Conservation (phyloP, 2,113 vertebrate genomes). For the Pao palembangensis region DNA sequence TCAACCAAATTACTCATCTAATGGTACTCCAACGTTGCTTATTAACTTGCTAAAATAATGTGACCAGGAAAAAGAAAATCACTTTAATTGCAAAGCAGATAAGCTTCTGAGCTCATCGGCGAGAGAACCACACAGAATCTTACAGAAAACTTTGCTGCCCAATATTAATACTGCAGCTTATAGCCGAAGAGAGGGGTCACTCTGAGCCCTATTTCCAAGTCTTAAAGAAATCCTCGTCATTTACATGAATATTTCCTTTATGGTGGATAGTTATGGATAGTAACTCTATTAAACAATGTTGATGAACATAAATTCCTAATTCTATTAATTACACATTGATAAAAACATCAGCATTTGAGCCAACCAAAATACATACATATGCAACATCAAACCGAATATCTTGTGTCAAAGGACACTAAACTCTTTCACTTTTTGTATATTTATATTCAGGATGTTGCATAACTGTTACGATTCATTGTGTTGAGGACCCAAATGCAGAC, state of each 20-base stretch:
- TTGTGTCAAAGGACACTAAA: no score
- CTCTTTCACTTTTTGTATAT: constrained; percentile 8
- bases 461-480: no score
- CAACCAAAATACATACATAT: no score
- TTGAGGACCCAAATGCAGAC: no score
- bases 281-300: no score
- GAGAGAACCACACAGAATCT: constrained; percentile 24
- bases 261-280: no score
- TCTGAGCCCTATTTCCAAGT: neutral
- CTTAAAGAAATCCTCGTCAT: no score
- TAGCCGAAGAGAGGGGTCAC: constrained; percentile 21
- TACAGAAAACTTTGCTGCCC: constrained; percentile 29
- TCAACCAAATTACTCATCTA: constrained; percentile 22
- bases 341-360: no score
- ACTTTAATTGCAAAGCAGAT: constrained; percentile 44
- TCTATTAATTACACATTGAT: no score
- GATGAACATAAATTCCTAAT: no score
- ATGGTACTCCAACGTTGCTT: constrained; percentile 21
- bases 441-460: constrained; percentile 33
- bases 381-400: no score
- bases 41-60: constrained; percentile 30
- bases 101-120: constrained; percentile 42
- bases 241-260: no score
- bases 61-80: constrained; percentile 32
- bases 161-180: constrained; percentile 37